Conservation (phyloP, 2,113 vertebrate genomes). For the Crotalus helleri region DNA sequence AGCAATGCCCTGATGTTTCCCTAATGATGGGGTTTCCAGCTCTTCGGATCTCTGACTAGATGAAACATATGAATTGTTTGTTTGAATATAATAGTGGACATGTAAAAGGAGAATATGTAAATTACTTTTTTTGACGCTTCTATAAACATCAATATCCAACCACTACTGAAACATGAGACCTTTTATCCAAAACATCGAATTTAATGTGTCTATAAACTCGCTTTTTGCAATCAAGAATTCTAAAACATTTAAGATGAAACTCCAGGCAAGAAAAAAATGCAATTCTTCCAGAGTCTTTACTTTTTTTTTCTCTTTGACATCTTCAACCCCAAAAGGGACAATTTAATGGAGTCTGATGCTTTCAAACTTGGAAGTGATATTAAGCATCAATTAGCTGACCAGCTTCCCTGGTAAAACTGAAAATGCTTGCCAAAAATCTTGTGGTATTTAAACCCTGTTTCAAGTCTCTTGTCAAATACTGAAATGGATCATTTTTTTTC, state of each 20-base stretch:
- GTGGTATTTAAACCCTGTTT: constrained; percentile 64
- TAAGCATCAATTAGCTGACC: constrained; percentile 55
- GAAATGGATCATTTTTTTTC: constrained; percentile 54
- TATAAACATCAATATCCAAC: not conserved
- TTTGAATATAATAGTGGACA: not conserved
- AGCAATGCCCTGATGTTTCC: not conserved
- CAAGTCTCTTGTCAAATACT: constrained; percentile 64
- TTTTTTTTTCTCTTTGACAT: not conserved
- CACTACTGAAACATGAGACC: not conserved
- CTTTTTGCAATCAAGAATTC: not conserved
- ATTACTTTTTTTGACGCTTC: not conserved
- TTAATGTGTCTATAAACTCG: constrained; percentile 32
- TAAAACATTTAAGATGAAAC: not conserved
- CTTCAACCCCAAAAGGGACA: not conserved
- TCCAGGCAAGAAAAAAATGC: not conserved
- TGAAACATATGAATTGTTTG: not conserved
- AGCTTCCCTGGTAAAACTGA: constrained; percentile 42
- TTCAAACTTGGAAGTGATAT: constrained; percentile 46
- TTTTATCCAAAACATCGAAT: constrained; percentile 8
- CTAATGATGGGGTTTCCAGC: not conserved
- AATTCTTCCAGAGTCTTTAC: not conserved
- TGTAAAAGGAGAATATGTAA: not conserved
- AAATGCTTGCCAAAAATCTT: constrained; percentile 55
- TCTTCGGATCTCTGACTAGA: not conserved
- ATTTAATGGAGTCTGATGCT: not conserved